Evolutionary conservation across 2,113 vertebrate species (phyloP).

Genomic region (Sinocyclocheilus anophthalmus): DNA sequence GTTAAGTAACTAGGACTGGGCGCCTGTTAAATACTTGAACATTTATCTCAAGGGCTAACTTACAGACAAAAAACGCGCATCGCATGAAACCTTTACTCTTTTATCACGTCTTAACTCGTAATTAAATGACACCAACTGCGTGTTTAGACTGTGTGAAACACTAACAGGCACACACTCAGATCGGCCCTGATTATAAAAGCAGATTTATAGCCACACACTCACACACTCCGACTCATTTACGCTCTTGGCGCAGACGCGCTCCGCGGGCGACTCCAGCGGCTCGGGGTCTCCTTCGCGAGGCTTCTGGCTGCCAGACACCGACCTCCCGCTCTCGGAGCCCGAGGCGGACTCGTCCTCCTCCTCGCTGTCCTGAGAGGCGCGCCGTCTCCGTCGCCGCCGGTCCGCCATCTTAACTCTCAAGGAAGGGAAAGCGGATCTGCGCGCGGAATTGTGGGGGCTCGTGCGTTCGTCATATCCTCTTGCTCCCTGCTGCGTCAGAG

Average conservation of each 20-base stretch:
- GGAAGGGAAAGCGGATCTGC: conserved; percentile 68
- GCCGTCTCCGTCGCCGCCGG: conserved; percentile 86
- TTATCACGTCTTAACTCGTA: not conserved
- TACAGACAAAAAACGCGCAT: not conserved
- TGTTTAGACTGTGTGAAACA: not conserved
- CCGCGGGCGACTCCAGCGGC: conserved; percentile 58
- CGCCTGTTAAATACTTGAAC: not conserved
- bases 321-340: conserved; percentile 80
- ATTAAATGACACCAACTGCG: not conserved
- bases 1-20: not conserved
- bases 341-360: conserved; percentile 85
- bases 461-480: conserved; percentile 57
- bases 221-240: conserved; percentile 89
- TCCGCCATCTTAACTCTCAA: conserved; percentile 89
- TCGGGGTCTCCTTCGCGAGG: conserved; percentile 62
- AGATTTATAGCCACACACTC: conserved; percentile 70
- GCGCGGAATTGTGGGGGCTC: conserved; percentile 67
- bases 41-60: not conserved
- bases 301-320: conserved; percentile 68
- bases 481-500: not conserved
- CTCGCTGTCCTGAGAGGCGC: conserved; percentile 91
- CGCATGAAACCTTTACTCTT: not conserved
- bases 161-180: not conserved
- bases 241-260: conserved; percentile 69
- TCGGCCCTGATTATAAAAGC: conserved; percentile 9